Base-by-base conservation (phyloP, 2,888 invertebrate genomes). In the Rhingia rostrata region DNA sequence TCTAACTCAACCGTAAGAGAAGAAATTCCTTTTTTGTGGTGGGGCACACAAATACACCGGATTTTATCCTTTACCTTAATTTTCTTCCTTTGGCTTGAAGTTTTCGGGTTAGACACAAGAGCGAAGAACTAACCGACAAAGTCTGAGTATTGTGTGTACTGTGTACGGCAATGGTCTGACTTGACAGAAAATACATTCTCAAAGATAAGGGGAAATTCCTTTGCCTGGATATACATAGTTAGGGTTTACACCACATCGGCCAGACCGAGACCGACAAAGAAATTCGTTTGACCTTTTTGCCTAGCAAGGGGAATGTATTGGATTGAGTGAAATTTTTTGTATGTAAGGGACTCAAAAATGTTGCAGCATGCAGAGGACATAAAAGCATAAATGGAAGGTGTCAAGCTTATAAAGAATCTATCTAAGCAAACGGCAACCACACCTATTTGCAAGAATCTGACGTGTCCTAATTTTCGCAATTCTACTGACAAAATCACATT, bases 151-250 rank as follows among this genome's bases (percentile, higher is more conserved):
- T 35, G 22, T 14, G 22, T 22, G 43, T 12, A 7, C 33, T 32
- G 9, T 6, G 47, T 33, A 12, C 9, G 3, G 43, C 61, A 35
- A 60, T 30, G 61, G 54, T 49, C 74, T 72, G 82, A 78, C 82
- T 83, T 83, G 78, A 78, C 70, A 78, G 72, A 83, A 83, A 78
- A 60, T 82, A 61, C 63, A 22, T 22, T 56, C 53, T 33, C 58
- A 39, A 72, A 54, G 82, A 82, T 77, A 66, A 72, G 77, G 67
- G 77, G 60, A 75, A 82, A 66, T 60, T 61, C 77, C 69, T 43
- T 39, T 47, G n/a, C 70, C 32, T 6, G 22, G 6, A 22, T 22
- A 22, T 22, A 22, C 22, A 22, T 22, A 22, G 22, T 22, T 22
- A 22, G 22, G 22, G 22, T 22, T 22, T 22, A 22, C 22, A 22